A percentile compares a stretch with the other conserved stretches of the same genome.
Conservation (phyloP, 2,888 invertebrate genomes). For the Synanthedon myopaeformis region DNA sequence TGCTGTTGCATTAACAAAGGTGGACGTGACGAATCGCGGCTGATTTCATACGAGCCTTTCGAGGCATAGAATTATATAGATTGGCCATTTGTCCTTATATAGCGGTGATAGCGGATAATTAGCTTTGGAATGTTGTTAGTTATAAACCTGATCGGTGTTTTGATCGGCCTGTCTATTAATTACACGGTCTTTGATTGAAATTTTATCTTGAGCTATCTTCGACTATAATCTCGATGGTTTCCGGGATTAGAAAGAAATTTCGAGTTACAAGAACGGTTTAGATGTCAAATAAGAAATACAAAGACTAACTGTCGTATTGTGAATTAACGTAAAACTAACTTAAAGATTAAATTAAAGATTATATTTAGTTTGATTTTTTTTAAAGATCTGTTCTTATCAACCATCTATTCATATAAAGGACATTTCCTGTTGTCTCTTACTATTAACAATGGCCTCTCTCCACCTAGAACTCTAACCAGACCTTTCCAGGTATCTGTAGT, state of each 20-base stretch:
- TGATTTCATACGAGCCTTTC: conserved; percentile 22
- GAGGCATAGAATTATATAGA: conserved; percentile 14
- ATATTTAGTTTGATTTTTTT: too few relatives aligned
- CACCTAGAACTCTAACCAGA: too few relatives aligned
- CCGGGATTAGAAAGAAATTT: background rate
- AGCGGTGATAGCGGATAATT: conserved; percentile 21
- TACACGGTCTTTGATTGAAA: conserved; percentile 29
- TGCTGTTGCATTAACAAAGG: conserved; percentile 21
- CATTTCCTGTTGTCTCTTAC: too few relatives aligned
- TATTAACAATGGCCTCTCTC: too few relatives aligned
- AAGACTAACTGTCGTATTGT: too few relatives aligned
- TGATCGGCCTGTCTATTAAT: conserved; percentile 17
- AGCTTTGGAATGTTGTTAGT: conserved; percentile 25
- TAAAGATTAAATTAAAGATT: too few relatives aligned
- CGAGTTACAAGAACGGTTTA: background rate
- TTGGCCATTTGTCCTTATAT: conserved; percentile 9
- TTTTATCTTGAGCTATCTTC: conserved; percentile 3
- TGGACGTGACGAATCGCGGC: conserved; percentile 28
- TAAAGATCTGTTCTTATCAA: too few relatives aligned
- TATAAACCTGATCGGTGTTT: conserved; percentile 14
- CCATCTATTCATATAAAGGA: too few relatives aligned
- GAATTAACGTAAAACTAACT: too few relatives aligned
- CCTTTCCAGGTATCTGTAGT: too few relatives aligned
- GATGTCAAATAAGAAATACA: too few relatives aligned
- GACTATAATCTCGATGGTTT: background rate